Evolutionary conservation across 1,140 invertebrate genomes (phyloP).

Genomic region (Propsilocerus akamusi): DNA sequence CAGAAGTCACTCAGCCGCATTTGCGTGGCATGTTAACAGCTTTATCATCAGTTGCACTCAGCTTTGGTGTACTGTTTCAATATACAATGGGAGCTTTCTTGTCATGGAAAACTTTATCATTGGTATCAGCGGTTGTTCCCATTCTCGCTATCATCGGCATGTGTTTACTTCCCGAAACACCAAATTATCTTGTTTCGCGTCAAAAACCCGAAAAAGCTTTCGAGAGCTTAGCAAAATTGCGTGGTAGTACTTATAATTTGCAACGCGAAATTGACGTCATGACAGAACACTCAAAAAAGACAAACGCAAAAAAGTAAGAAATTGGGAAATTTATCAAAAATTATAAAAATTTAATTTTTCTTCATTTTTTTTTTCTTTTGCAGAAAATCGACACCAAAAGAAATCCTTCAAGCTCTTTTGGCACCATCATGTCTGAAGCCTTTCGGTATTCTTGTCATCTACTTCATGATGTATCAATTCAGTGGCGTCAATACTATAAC

Average conservation of each 20-base stretch:
- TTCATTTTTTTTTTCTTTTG: constrained; percentile 9
- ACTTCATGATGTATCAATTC: constrained; percentile 56
- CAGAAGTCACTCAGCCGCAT: constrained; percentile 48
- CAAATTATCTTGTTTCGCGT: constrained; percentile 44
- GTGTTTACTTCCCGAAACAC: constrained; percentile 49
- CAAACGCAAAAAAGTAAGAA: constrained; percentile 30
- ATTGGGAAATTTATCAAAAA: neutral
- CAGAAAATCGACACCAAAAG: constrained; percentile 28
- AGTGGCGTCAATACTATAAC: constrained; percentile 58
- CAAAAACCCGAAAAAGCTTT: constrained; percentile 39
- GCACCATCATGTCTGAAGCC: constrained; percentile 43
- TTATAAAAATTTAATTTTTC: constrained; percentile 3
- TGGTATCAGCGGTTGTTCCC: constrained; percentile 35
- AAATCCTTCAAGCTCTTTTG: constrained; percentile 34
- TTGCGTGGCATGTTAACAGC: constrained; percentile 44
- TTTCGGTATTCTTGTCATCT: constrained; percentile 37
- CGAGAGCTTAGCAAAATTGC: constrained; percentile 34
- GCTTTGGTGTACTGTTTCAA: constrained; percentile 34
- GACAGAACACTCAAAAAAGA: constrained; percentile 37
- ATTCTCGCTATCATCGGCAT: constrained; percentile 33
- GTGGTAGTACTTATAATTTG: constrained; percentile 39
- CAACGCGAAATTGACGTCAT: constrained; percentile 41
- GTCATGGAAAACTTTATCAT: constrained; percentile 37
- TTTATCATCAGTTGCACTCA: constrained; percentile 39
- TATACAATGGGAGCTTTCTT: constrained; percentile 39